Evolutionary conservation across 2,113 vertebrate genomes (phyloP).

Genomic region (Callithrix jacchus): DNA sequence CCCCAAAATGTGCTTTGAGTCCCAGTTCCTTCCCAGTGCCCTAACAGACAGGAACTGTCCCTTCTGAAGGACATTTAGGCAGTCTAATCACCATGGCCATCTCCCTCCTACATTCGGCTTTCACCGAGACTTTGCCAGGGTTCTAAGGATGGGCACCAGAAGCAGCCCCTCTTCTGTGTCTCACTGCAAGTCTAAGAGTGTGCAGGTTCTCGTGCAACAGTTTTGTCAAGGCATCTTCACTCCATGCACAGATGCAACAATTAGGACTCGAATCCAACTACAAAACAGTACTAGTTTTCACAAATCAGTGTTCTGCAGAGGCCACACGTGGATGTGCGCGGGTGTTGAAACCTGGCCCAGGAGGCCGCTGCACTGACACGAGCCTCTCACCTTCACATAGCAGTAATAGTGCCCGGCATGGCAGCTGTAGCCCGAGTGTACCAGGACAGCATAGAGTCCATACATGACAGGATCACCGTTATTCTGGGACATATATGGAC

Average conservation of each 20-base stretch:
- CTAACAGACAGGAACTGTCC: rapidly evolving
- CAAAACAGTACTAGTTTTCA: rapidly evolving
- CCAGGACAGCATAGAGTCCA: slow-evolving; percentile 94
- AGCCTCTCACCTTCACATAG: slow-evolving; percentile 91
- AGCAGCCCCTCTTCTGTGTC: neutral
- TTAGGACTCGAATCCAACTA: rapidly evolving
- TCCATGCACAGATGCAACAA: rapidly evolving
- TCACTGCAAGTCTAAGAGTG: too few relatives aligned
- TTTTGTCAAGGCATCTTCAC: neutral
- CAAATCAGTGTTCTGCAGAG: neutral
- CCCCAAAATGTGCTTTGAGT: rapidly evolving
- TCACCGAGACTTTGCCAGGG: neutral
- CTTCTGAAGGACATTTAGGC: neutral
- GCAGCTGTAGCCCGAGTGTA: slow-evolving; percentile 96
- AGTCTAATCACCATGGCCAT: too few relatives aligned
- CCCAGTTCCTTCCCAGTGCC: neutral
- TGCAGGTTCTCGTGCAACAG: rapidly evolving
- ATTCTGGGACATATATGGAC: slow-evolving; percentile 95
- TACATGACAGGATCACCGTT: slow-evolving; percentile 91
- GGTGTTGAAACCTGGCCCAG: rapidly evolving
- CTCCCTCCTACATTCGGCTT: neutral
- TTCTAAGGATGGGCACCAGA: neutral
- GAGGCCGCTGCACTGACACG: rapidly evolving
- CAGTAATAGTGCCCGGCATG: slow-evolving; percentile 97
- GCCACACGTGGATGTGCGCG: rapidly evolving